Conservation (phyloP, 2,113 vertebrate genomes). For the Proterorhinus semilunaris region DNA sequence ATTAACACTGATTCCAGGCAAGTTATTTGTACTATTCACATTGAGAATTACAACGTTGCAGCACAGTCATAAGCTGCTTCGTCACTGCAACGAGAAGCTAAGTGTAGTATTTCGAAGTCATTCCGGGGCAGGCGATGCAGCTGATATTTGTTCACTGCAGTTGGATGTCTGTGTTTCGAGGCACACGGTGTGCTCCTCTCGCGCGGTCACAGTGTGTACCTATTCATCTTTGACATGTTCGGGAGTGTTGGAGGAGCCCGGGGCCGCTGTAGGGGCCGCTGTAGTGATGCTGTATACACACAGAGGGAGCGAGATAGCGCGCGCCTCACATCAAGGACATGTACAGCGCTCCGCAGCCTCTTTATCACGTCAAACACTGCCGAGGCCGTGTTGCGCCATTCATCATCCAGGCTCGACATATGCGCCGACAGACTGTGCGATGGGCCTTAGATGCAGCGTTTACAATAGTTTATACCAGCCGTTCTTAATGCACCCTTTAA, state of each 20-base stretch:
- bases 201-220: not conserved
- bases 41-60: not conserved
- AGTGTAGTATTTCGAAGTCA: constrained; percentile 1
- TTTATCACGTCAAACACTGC: constrained; percentile 51
- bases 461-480: not conserved
- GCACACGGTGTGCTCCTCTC: not conserved
- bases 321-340: constrained; percentile 36
- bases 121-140: not conserved
- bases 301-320: constrained; percentile 17
- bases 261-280: not conserved
- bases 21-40: too few relatives aligned
- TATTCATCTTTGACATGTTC: constrained; percentile 1
- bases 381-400: constrained; percentile 44
- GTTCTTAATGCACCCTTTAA: not conserved
- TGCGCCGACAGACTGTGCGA: constrained; percentile 22
- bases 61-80: not conserved
- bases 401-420: constrained; percentile 47
- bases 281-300: constrained; percentile 3
- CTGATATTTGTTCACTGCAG: constrained; percentile 5
- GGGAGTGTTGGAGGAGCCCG: not conserved
- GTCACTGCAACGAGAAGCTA: not conserved
- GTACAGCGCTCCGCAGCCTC: constrained; percentile 35
- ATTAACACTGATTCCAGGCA: too few relatives aligned
- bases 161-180: not conserved
- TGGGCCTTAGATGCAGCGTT: constrained; percentile 16